These are phyloP conservation scores for Siphlonurus alternatus DNA, from an alignment of 2,888 invertebrate species.

Conservation along the genomic window DNA sequence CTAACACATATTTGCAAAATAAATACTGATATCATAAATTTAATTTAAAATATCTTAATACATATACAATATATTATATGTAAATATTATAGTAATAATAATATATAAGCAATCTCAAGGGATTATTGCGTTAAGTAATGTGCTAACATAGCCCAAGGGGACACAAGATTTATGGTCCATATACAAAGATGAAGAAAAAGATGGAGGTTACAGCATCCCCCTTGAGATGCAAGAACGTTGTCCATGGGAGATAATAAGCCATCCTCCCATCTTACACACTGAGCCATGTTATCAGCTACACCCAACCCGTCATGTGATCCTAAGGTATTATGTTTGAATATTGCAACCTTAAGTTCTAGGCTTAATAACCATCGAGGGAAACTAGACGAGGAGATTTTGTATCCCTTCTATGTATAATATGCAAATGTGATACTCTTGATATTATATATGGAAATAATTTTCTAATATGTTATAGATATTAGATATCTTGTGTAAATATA, in stretches of 20 bases:
- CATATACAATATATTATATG: neutral
- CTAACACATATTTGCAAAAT: neutral
- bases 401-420: neutral
- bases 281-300: neutral
- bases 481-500: too few species aligned
- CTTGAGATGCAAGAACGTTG: neutral
- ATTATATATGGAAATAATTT: neutral
- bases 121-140: neutral
- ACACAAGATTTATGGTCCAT: neutral
- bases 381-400: too few species aligned
- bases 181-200: neutral
- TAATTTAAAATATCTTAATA: too few species aligned
- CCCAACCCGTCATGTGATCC: neutral
- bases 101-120: neutral
- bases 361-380: too few species aligned
- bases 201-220: neutral
- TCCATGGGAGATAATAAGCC: neutral
- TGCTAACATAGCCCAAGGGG: neutral
- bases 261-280: neutral
- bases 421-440: neutral
- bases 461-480: neutral
- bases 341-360: neutral
- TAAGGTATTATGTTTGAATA: neutral
- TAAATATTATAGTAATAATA: neutral
- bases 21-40: too few species aligned